A percentile compares a stretch with the other conserved stretches of the same genome.
Evolutionary conservation across 2,797 vertebrate genomes (phyloP).

Genomic region (Coccyzus lansbergi): DNA sequence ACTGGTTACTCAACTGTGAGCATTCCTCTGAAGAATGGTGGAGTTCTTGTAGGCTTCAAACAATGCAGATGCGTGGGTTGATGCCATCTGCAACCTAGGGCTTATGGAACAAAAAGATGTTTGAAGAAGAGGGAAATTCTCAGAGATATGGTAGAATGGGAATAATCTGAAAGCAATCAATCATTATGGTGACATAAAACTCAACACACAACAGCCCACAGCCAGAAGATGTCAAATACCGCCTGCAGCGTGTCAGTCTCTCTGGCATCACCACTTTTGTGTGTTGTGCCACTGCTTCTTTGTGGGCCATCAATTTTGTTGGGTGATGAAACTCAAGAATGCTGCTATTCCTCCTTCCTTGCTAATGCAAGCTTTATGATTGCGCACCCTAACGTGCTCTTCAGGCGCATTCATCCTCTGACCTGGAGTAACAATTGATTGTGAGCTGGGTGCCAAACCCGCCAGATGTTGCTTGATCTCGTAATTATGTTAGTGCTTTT

Average conservation of each 20-base stretch:
- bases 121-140: constrained; percentile 84
- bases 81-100: constrained; percentile 89
- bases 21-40: constrained; percentile 73
- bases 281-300: constrained; percentile 71
- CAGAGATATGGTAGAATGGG: constrained; percentile 91
- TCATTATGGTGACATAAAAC: constrained; percentile 95
- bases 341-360: constrained; percentile 9
- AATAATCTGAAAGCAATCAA: constrained; percentile 93
- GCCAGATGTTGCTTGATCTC: constrained; percentile 90
- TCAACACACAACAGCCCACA: constrained; percentile 86
- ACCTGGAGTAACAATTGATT: constrained; percentile 76
- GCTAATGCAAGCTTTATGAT: constrained; percentile 86
- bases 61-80: constrained; percentile 95
- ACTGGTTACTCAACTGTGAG: constrained; percentile 64
- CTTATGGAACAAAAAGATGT: constrained; percentile 79
- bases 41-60: constrained; percentile 80
- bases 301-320: constrained; percentile 76
- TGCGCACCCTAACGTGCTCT: constrained; percentile 84
- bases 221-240: constrained; percentile 81
- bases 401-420: constrained; percentile 80
- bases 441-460: constrained; percentile 69
- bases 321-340: constrained; percentile 58
- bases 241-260: constrained; percentile 82
- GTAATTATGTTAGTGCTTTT: constrained; percentile 77
- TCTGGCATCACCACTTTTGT: constrained; percentile 85